Evolutionary conservation across 2,888 invertebrate genomes (phyloP), one percentile per base, ranked within the genome.

Genomic region (Peribatodes rhomboidaria): DNA sequence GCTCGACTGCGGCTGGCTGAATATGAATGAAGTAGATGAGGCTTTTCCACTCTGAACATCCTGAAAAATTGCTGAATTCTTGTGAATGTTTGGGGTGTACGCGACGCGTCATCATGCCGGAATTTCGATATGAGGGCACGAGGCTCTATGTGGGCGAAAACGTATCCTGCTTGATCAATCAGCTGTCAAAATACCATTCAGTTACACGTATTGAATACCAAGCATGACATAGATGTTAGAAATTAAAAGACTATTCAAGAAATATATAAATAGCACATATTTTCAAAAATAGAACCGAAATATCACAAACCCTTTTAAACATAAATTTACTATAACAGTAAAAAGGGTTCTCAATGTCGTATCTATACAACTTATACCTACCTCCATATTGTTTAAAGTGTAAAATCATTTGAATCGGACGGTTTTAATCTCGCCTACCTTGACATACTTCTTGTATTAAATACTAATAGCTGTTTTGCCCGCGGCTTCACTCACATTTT

Each of bases 1-100:
- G 88, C 84, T 85, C 81, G 74, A 92, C 92, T 92, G 89, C 85
- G 85, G 78, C 65, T 27, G 27, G 27, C 27, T 75, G 70, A 77
- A 80, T 73, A 80, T 81, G 80, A 81, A 82, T 81, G 80, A 78
- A 81, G 69, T 70, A 75, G 78, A 81, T 78, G 82, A 85, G 79
- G 80, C 78, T 84, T 85, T 83, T 76, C 81, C 78, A 81, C 84
- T 88, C 80, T 80, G 81, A 75, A 75, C 76, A 75, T 84, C 78
- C 78, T 81, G 76, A 80, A 79, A 80, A 76, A 69, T 63, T 63
- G 65, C 71, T 73, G 71, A 77, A 75, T 75, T 74, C 71, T 76
- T 70, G 73, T 74, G 68, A 70, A 74, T 67, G 50, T 49, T 52
- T 20, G 54, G 50, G 63, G 53, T 54, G 64, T 47, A 52, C 22